Evolutionary conservation across 2,797 vertebrate species (phyloP).

Genomic region (Hoplostethus mediterraneus): DNA sequence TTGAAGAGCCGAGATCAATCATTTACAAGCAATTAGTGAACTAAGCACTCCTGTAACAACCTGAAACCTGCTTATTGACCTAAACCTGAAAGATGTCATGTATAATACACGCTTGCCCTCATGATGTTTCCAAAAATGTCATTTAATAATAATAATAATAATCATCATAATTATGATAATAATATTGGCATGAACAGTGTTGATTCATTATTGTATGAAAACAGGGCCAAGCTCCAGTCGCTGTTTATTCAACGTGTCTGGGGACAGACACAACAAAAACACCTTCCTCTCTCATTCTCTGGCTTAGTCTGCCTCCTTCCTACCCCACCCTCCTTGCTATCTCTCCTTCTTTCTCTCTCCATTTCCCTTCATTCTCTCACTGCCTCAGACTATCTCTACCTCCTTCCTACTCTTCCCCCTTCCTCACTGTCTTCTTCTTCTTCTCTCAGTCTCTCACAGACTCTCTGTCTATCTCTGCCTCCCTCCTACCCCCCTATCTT

Average conservation of each 20-base stretch:
- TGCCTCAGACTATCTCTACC: constrained; percentile 15
- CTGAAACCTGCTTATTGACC: background rate
- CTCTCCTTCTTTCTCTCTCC: background rate
- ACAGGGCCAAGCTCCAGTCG: background rate
- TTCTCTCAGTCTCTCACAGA: constrained; percentile 4
- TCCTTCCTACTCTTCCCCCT: background rate
- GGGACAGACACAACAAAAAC: constrained; percentile 28
- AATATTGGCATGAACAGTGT: background rate
- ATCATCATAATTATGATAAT: no score
- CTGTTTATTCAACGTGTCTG: constrained; percentile 18
- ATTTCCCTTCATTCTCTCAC: constrained; percentile 5
- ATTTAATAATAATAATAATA: background rate
- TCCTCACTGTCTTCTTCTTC: background rate
- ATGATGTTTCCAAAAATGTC: background rate
- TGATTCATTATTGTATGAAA: constrained; percentile 12
- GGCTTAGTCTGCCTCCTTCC: background rate
- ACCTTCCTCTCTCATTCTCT: constrained; percentile 2
- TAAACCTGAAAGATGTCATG: background rate
- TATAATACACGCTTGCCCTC: background rate
- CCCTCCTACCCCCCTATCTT: background rate
- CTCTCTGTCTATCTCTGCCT: background rate
- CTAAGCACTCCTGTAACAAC: background rate
- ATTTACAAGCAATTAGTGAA: constrained; percentile 9
- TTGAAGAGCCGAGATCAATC: constrained; percentile 3
- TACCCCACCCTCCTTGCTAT: background rate